Conservation (phyloP, 2,888 invertebrate genomes). For the Mythimna lalbum region DNA sequence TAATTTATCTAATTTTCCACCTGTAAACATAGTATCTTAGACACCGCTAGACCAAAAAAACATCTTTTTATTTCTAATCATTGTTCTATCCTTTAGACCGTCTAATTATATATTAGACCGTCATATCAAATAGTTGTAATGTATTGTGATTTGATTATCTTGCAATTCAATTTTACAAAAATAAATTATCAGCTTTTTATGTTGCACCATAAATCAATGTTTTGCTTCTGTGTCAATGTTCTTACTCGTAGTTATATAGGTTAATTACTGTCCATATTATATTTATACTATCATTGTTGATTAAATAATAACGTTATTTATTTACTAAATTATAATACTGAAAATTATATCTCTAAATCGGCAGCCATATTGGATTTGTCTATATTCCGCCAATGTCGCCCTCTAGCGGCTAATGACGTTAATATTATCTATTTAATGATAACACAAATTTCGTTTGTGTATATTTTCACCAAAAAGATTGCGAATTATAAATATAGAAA, state of each 20-base stretch:
- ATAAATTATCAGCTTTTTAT: slow-evolving; percentile 29
- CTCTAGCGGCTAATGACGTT: slow-evolving; percentile 67
- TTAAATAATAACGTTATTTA: background rate
- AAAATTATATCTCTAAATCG: slow-evolving; percentile 22
- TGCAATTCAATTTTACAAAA: background rate
- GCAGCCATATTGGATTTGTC: slow-evolving; percentile 83
- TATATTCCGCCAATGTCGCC: slow-evolving; percentile 69
- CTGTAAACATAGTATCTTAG: slow-evolving; percentile 26
- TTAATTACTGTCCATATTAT: background rate
- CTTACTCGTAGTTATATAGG: slow-evolving; percentile 5
- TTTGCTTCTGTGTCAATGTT: slow-evolving; percentile 31
- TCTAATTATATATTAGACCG: no score
- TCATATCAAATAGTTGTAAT: no score
- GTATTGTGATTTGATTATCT: slow-evolving; percentile 13
- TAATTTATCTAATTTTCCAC: slow-evolving; percentile 31
- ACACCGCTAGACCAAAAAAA: slow-evolving; percentile 29
- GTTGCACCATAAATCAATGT: slow-evolving; percentile 21
- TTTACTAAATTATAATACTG: background rate
- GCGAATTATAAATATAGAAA: slow-evolving; percentile 26
- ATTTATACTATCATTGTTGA: background rate
- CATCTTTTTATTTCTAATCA: slow-evolving; percentile 30
- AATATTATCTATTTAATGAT: slow-evolving; percentile 31
- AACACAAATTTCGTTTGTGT: slow-evolving; percentile 32
- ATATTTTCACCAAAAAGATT: slow-evolving; percentile 38
- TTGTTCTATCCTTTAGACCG: slow-evolving; percentile 26